Conservation (phyloP, 2,888 invertebrate species). For the Tenthredo distinguenda region DNA sequence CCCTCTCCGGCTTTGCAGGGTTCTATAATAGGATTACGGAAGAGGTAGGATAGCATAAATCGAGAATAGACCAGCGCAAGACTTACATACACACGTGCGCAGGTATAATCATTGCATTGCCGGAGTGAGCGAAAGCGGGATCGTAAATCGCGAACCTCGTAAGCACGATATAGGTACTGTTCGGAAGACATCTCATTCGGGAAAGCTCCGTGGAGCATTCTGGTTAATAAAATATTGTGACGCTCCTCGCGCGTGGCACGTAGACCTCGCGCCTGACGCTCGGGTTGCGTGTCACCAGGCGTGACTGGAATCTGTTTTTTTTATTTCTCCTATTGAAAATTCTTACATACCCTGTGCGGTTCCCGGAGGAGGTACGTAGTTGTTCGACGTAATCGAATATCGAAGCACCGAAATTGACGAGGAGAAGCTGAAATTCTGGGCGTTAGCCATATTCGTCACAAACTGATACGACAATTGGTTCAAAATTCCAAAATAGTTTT, state of each 20-base stretch:
- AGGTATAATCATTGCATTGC: neutral
- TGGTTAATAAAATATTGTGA: slow-evolving; percentile 18
- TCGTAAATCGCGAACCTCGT: neutral
- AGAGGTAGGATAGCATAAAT: neutral
- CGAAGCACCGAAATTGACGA: too few species aligned
- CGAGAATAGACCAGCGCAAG: neutral
- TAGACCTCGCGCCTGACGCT: slow-evolving; percentile 12
- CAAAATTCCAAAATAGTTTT: too few species aligned
- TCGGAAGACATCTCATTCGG: neutral
- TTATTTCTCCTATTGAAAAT: neutral
- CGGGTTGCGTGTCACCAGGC: slow-evolving; percentile 32
- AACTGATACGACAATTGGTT: too few species aligned
- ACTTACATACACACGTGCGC: neutral
- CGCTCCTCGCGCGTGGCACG: slow-evolving; percentile 19
- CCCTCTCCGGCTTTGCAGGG: neutral
- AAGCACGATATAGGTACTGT: neutral
- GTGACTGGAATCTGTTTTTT: slow-evolving; percentile 12
- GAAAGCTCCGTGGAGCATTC: neutral
- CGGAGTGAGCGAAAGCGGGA: neutral
- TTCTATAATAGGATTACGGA: slow-evolving; percentile 3
- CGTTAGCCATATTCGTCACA: too few species aligned
- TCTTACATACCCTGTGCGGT: neutral
- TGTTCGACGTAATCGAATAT: too few species aligned
- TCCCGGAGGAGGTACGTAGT: neutral
- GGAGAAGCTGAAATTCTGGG: too few species aligned